These are phyloP conservation scores for Chymomyza fuscimana DNA, from an alignment of 2,888 invertebrate species.

Conservation along the genomic window DNA sequence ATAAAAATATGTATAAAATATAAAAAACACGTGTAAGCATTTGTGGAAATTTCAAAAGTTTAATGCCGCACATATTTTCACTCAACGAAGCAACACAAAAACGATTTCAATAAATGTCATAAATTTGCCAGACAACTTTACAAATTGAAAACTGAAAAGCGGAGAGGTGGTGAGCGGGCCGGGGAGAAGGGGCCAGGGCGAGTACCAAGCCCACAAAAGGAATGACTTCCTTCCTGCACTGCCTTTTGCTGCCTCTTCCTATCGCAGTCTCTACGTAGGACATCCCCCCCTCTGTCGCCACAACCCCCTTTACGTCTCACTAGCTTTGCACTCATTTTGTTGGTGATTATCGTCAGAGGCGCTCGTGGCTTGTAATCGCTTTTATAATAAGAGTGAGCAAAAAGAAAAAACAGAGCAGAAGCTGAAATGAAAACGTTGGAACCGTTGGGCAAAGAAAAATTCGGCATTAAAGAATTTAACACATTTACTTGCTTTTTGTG, in stretches of 20 bases:
- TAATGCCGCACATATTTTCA: slow-evolving; percentile 2
- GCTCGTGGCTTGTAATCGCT: slow-evolving; percentile 51
- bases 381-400: slow-evolving; percentile 39
- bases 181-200: neutral
- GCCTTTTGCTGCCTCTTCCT: neutral
- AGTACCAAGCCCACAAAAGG: neutral
- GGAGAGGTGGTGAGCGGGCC: too few relatives aligned
- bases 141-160: slow-evolving; percentile 43
- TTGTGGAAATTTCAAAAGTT: neutral
- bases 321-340: neutral
- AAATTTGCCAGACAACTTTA: slow-evolving; percentile 61
- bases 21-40: neutral
- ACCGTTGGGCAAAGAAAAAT: slow-evolving; percentile 8
- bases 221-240: neutral
- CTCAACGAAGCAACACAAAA: slow-evolving; percentile 28
- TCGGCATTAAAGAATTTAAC: slow-evolving; percentile 20
- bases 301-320: neutral
- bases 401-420: slow-evolving; percentile 1
- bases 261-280: neutral
- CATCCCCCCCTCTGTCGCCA: neutral
- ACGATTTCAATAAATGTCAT: slow-evolving; percentile 67
- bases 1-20: neutral
- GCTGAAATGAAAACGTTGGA: neutral
- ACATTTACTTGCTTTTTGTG: slow-evolving; percentile 9
- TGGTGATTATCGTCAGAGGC: slow-evolving; percentile 54